Conservation (phyloP, 2,888 invertebrate species). For the Drosophila nr. medialis region DNA sequence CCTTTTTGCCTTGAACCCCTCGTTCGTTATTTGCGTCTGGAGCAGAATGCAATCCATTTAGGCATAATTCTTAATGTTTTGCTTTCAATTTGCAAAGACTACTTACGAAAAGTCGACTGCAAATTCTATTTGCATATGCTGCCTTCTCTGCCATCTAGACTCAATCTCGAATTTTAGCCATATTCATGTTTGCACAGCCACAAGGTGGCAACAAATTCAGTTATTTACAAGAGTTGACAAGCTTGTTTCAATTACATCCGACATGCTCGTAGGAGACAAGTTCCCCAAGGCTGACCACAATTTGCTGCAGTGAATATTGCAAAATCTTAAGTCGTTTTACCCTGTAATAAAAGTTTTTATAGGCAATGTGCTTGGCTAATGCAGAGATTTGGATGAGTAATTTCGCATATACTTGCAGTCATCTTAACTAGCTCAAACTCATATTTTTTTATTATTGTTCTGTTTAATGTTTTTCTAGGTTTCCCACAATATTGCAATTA, state of each 20-base stretch:
- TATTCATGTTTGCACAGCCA: slow-evolving; percentile 8
- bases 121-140: slow-evolving; percentile 68
- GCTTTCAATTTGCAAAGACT: slow-evolving; percentile 78
- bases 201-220: slow-evolving; percentile 69
- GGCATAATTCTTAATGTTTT: slow-evolving; percentile 81
- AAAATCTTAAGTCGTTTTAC: slow-evolving; percentile 57
- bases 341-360: slow-evolving; percentile 8
- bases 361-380: background rate
- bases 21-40: too few species aligned
- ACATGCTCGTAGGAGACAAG: slow-evolving; percentile 13
- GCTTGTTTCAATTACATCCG: slow-evolving; percentile 44
- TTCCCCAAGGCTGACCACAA: slow-evolving; percentile 49
- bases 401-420: too few species aligned
- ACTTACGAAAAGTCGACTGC: slow-evolving; percentile 52
- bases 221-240: slow-evolving; percentile 59
- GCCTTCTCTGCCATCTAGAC: background rate
- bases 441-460: background rate
- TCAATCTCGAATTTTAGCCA: background rate
- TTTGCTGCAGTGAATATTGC: slow-evolving; percentile 45
- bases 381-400: background rate
- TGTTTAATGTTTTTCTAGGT: background rate
- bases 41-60: slow-evolving; percentile 59
- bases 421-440: too few species aligned
- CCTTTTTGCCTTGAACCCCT: background rate
- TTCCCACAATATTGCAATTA: background rate